Evolutionary conservation across 2,113 vertebrate species (phyloP), one percentile per base, ranked within the genome.

Genomic region (Anas platyrhynchos): DNA sequence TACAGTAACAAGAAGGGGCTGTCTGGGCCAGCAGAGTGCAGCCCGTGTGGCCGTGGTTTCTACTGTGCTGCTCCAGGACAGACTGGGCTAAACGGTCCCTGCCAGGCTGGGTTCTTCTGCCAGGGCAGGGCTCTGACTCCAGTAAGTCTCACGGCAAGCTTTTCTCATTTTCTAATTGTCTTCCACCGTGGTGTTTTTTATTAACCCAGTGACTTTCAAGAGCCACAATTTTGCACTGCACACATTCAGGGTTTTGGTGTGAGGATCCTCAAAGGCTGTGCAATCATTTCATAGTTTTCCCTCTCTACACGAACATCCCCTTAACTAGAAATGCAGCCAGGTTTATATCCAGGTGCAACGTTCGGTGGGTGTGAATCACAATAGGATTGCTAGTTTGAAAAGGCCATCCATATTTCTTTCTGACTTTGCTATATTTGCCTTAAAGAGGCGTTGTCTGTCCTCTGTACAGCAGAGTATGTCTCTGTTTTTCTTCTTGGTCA

Each of bases 101-200:
- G 99, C 93, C 71, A 95, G 71, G 98, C 98, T 88, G 98, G 98
- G 11, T 99, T 98, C 96, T 99, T 98, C 97, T 99, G 99, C 93
- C 97, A 97, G 96, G 97, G 96, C 52, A 96, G 97, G 94, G 98
- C 98, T 41, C 92, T 88, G 9, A 98, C 97, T 88, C 96, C 98
- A 18, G 99, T 99, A 98, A 88, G 98, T 95, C 25, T 68, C 1
- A 1, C 6, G 20, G 18, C 1, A 50, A n/a, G 21, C 68, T 88
- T 38, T 86, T 27, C 15, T 75, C 29, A 43, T 54, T 34, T 36
- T 7, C 58, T 38, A 4, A 4, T 1, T 38, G 5, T 66, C 32
- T 27, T 75, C 17, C 5, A 0, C 6, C 29, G 25, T 4, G 9
- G 9, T 52, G 2, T 26, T 72, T 48, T 23, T 59, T 50, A 65